phyloP scores from a whole-genome alignment of 1,140 invertebrate genomes.

The Dreissena rostriformis region DNA sequence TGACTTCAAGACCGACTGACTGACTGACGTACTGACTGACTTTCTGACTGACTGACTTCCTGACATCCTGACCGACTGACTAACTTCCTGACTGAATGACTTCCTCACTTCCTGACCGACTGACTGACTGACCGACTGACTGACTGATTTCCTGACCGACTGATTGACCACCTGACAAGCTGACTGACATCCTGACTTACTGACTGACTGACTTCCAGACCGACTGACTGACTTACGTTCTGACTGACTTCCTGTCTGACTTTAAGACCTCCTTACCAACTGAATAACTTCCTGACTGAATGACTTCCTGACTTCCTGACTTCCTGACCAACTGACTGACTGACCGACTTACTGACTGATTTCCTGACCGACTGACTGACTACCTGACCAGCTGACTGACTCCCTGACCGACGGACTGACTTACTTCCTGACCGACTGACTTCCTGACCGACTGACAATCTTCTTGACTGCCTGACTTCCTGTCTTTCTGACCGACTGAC shows the following conservation, averaged over 20 bases:
- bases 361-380: constrained; percentile 46
- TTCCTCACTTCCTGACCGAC: constrained; percentile 28
- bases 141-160: constrained; percentile 32
- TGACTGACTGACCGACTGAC: constrained; percentile 40
- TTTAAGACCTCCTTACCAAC: constrained; percentile 11
- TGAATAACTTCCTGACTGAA: constrained; percentile 38
- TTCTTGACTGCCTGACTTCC: neutral
- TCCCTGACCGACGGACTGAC: constrained; percentile 7
- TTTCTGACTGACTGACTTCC: constrained; percentile 33
- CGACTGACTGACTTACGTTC: constrained; percentile 42
- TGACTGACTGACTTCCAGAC: constrained; percentile 46
- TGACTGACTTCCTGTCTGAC: constrained; percentile 39
- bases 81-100: constrained; percentile 39
- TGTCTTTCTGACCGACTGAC: constrained; percentile 7
- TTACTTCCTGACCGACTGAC: constrained; percentile 7
- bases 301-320: constrained; percentile 26
- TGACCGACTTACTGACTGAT: constrained; percentile 45
- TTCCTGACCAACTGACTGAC: constrained; percentile 38
- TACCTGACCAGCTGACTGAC: constrained; percentile 31
- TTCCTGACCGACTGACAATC: neutral
- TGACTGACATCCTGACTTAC: constrained; percentile 50
- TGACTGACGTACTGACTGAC: constrained; percentile 37
- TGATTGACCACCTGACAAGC: constrained; percentile 43
- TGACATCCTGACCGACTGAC: constrained; percentile 33
- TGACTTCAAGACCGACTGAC: constrained; percentile 26